A percentile compares a stretch with the other conserved stretches of the same genome.
Conservation (phyloP, 1,140 invertebrate species). For the Helicoverpa zea region DNA sequence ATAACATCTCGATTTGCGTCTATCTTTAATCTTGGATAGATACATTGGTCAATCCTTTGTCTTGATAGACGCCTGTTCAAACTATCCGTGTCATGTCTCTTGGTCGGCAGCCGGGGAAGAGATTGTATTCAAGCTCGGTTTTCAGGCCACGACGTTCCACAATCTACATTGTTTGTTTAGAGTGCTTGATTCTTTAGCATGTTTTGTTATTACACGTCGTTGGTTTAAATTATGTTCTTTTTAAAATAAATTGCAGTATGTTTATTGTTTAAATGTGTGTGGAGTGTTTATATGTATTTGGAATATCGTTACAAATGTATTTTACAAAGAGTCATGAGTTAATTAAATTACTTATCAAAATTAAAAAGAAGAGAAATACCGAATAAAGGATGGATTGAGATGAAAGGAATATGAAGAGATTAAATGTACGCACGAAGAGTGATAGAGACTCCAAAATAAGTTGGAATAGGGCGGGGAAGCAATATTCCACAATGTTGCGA, state of each 20-base stretch:
- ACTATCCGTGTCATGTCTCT: not conserved
- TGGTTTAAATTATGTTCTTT: not conserved
- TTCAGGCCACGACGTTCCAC: conserved; percentile 14
- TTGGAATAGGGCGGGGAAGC: too few relatives aligned
- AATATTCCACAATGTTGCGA: too few relatives aligned
- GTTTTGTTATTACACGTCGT: not conserved
- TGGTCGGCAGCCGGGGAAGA: not conserved
- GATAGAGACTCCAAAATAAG: too few relatives aligned
- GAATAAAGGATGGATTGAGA: too few relatives aligned
- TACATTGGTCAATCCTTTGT: conserved; percentile 21
- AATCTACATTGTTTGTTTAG: conserved; percentile 20
- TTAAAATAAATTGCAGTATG: too few relatives aligned
- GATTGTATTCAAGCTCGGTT: conserved; percentile 11
- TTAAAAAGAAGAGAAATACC: too few relatives aligned
- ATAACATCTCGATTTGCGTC: not conserved
- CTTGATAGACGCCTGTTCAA: conserved; percentile 2
- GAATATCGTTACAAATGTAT: too few relatives aligned
- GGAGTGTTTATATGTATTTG: too few relatives aligned
- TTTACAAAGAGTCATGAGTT: too few relatives aligned
- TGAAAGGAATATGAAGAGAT: too few relatives aligned
- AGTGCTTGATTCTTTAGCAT: conserved; percentile 12
- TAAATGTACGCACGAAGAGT: too few relatives aligned
- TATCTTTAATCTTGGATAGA: conserved; percentile 2
- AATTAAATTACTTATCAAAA: too few relatives aligned
- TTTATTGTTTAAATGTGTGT: not conserved